phyloP scores from a whole-genome alignment of 2,888 invertebrate genomes.

The Papilio demoleus region DNA sequence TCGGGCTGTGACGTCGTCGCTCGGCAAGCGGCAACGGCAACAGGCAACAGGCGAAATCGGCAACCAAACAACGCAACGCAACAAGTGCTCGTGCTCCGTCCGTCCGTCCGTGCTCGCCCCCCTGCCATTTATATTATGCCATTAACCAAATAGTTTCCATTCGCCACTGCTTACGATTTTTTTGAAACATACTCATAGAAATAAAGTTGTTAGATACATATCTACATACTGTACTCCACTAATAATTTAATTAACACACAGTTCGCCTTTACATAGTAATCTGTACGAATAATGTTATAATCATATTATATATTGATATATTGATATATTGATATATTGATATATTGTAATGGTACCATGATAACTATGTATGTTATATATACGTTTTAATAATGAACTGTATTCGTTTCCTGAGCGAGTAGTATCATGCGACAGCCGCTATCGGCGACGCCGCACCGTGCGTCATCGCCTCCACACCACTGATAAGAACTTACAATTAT shows the following conservation, averaged over 20 bases:
- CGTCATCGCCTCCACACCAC: constrained; percentile 79
- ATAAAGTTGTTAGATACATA: not conserved
- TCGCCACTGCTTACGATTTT: constrained; percentile 45
- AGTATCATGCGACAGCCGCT: constrained; percentile 59
- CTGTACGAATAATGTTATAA: not conserved
- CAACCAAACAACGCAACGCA: constrained; percentile 81
- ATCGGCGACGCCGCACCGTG: constrained; percentile 73
- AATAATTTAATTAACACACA: not conserved
- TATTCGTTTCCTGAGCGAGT: constrained; percentile 63
- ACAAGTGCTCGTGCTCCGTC: constrained; percentile 65
- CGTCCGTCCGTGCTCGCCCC: constrained; percentile 50
- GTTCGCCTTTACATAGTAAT: not conserved
- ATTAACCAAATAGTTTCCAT: constrained; percentile 62
- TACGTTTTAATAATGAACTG: constrained; percentile 14
- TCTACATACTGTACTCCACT: not conserved
- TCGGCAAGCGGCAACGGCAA: constrained; percentile 55
- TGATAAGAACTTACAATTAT: constrained; percentile 81
- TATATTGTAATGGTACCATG: not conserved
- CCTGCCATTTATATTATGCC: constrained; percentile 66
- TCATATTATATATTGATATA: not conserved
- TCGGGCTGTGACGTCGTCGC: constrained; percentile 70
- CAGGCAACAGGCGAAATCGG: constrained; percentile 69
- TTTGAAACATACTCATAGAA: constrained; percentile 18
- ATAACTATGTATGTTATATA: not conserved
- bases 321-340: not conserved